A percentile compares a stretch with the other conserved stretches of the same genome.
These are phyloP conservation scores for Dipodomys stephensi DNA, from an alignment of 2,113 vertebrate species.

Conservation along the genomic window DNA sequence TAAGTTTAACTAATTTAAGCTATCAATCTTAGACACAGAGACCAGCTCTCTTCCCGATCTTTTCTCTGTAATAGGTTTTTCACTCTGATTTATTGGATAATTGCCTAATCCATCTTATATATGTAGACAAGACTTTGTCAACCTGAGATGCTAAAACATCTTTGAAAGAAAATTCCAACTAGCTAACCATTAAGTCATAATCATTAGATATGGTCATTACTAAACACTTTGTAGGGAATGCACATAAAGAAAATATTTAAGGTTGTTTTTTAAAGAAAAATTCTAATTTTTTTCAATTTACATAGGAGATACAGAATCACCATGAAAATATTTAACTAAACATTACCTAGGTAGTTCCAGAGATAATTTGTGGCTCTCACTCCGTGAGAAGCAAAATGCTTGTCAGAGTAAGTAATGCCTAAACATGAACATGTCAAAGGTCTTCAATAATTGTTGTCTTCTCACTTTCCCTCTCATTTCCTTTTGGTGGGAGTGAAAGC, in stretches of 20 bases:
- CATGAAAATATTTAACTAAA: background rate
- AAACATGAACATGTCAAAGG: no score
- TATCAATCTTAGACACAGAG: constrained; percentile 60
- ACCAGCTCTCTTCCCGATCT: constrained; percentile 3
- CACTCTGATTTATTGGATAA: constrained; percentile 66
- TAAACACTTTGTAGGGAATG: constrained; percentile 13
- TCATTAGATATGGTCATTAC: constrained; percentile 39
- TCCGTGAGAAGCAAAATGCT: background rate
- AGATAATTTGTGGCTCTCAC: background rate
- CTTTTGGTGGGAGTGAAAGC: background rate
- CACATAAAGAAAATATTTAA: background rate
- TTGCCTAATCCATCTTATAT: constrained; percentile 68
- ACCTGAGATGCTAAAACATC: constrained; percentile 25
- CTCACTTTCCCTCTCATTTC: background rate
- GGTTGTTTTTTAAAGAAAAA: constrained; percentile 9
- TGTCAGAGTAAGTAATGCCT: background rate
- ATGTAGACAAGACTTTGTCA: constrained; percentile 63
- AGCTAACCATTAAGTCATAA: constrained; percentile 41
- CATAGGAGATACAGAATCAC: background rate
- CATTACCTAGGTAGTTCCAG: background rate
- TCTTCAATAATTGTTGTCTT: background rate
- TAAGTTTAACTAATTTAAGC: constrained; percentile 65
- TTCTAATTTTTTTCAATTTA: constrained; percentile 28
- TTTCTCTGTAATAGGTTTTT: constrained; percentile 61
- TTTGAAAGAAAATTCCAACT: constrained; percentile 57